Conservation (phyloP, 2,113 vertebrate species). For the Vombatus ursinus region DNA sequence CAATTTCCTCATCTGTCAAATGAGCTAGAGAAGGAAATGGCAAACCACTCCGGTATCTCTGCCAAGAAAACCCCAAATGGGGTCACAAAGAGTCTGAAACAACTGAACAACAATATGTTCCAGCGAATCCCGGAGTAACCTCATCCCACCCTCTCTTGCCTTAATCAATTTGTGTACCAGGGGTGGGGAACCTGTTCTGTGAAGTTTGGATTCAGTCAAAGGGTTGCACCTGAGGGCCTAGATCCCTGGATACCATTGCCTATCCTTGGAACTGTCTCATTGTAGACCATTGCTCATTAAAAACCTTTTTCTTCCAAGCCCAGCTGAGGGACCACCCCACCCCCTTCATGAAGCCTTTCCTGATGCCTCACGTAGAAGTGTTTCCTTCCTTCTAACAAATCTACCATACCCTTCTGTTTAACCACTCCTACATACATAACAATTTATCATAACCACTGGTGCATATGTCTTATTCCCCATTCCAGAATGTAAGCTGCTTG, state of each 20-base stretch:
- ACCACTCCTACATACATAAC: neutral
- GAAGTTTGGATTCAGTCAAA: too few relatives aligned
- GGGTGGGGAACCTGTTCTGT: too few relatives aligned
- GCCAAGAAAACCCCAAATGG: neutral
- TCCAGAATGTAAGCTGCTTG: neutral
- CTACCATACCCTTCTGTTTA: neutral
- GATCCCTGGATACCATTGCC: too few relatives aligned
- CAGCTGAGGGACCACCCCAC: neutral
- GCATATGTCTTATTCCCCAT: neutral
- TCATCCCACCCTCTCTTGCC: neutral
- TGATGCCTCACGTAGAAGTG: neutral
- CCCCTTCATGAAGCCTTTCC: neutral
- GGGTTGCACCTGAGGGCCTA: too few relatives aligned
- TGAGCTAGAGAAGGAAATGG: neutral
- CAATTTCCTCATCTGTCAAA: neutral
- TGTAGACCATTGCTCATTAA: neutral
- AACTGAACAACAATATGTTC: neutral
- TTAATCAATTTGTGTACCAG: neutral
- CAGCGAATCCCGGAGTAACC: neutral
- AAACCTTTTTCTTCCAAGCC: neutral
- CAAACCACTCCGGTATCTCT: neutral
- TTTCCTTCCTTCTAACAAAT: neutral
- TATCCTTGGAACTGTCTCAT: neutral
- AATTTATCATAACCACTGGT: neutral
- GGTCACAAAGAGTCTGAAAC: neutral